phyloP scores from a whole-genome alignment of 2,797 vertebrate genomes.

The Sebastes taczanowskii region DNA sequence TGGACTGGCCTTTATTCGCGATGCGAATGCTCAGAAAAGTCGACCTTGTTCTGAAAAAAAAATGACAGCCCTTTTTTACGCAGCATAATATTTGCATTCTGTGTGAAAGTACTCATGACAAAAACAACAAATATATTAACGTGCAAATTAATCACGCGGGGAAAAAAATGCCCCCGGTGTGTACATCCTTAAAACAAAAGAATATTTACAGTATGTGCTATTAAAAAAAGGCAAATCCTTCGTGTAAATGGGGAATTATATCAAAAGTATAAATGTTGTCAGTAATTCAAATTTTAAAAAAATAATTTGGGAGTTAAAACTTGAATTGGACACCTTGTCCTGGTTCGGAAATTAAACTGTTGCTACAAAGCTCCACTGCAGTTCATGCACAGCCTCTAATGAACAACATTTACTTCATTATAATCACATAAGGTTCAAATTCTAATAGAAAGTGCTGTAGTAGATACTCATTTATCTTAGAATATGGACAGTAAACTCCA shows the following conservation, averaged over 20 bases:
- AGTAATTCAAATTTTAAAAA: no score
- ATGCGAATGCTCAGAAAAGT: background rate
- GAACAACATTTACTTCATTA: background rate
- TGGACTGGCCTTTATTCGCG: background rate
- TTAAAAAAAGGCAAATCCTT: background rate
- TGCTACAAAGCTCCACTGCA: no score
- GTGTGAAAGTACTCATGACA: background rate
- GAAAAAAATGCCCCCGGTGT: background rate
- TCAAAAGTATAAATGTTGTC: background rate
- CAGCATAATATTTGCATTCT: no score
- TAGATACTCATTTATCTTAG: no score
- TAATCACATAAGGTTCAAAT: background rate
- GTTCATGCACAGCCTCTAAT: background rate
- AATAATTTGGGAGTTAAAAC: no score
- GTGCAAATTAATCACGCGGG: fast-evolving
- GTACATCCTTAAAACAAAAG: background rate
- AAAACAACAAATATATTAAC: background rate
- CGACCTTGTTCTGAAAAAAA: no score
- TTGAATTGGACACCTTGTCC: no score
- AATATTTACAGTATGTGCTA: background rate
- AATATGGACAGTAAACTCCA: background rate
- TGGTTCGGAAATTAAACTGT: no score
- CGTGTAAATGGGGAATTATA: background rate
- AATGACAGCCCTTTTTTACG: no score
- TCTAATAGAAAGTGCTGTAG: background rate